A percentile compares a stretch with the other conserved stretches of the same genome.
These are phyloP conservation scores for Homalodisca vitripennis DNA, from an alignment of 1,140 invertebrate species.

Conservation along the genomic window DNA sequence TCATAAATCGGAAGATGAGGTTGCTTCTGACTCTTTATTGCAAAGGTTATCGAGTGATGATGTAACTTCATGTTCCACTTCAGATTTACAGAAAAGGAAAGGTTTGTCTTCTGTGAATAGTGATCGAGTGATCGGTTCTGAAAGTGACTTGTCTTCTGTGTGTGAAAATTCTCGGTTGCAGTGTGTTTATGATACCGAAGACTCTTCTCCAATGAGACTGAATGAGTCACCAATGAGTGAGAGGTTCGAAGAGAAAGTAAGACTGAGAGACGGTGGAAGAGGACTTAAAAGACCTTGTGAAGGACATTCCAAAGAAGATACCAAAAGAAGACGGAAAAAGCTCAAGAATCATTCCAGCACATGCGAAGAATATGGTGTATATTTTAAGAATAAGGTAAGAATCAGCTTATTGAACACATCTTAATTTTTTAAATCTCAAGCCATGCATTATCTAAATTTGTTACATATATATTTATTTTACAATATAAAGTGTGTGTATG, in stretches of 20 bases:
- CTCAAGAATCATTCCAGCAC: background rate
- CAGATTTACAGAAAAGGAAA: too few relatives aligned
- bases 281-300: slow-evolving; percentile 4
- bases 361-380: slow-evolving; percentile 1
- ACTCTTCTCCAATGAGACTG: background rate
- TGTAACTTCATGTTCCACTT: too few relatives aligned
- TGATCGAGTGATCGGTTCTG: background rate
- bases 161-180: slow-evolving; percentile 8
- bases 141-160: background rate
- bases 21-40: too few relatives aligned
- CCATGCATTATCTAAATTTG: too few relatives aligned
- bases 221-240: background rate
- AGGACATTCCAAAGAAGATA: slow-evolving; percentile 18
- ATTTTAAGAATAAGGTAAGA: slow-evolving; percentile 20
- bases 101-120: too few relatives aligned
- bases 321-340: slow-evolving; percentile 11
- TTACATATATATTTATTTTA: too few relatives aligned
- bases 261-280: background rate
- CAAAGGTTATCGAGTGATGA: too few relatives aligned
- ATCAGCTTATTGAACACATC: too few relatives aligned
- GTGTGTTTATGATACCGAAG: background rate
- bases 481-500: too few relatives aligned
- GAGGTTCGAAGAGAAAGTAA: background rate
- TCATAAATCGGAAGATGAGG: too few relatives aligned
- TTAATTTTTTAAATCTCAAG: too few relatives aligned